Percentiles rank a stretch among this genome's conserved stretches.
phyloP scores from a whole-genome alignment of 2,113 vertebrate species.

The Prionailurus viverrinus region DNA sequence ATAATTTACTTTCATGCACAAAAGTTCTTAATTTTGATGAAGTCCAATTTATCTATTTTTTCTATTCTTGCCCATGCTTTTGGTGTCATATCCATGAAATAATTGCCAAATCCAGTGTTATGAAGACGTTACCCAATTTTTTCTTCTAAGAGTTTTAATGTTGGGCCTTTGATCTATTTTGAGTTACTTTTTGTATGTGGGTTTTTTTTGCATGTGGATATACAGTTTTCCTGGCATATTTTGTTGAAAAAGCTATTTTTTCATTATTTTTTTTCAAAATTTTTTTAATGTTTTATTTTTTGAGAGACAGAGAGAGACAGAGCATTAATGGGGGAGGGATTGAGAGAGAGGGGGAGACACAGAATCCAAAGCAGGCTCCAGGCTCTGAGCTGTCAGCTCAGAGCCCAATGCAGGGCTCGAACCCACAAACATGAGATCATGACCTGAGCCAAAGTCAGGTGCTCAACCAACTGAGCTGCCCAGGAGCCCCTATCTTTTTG shows the following conservation, averaged over 20 bases:
- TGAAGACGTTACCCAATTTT: neutral
- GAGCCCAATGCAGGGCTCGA: too few species aligned
- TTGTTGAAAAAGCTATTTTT: neutral
- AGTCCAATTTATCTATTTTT: neutral
- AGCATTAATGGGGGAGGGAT: too few species aligned
- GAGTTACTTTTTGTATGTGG: neutral
- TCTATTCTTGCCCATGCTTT: neutral
- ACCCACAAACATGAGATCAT: too few species aligned
- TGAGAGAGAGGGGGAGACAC: too few species aligned
- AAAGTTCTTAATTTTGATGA: neutral
- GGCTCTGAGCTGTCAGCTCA: too few species aligned
- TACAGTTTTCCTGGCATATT: neutral
- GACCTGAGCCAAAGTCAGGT: too few species aligned
- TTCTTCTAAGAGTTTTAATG: neutral
- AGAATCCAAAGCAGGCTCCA: too few species aligned
- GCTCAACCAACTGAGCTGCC: too few species aligned
- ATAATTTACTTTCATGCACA: neutral
- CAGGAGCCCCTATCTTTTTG: too few species aligned
- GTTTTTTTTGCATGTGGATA: neutral
- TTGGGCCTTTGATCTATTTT: neutral
- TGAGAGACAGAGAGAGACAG: too few species aligned
- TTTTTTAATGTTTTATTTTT: too few species aligned
- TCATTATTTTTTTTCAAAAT: too few species aligned
- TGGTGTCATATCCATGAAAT: neutral
- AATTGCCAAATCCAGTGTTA: neutral